Conservation (phyloP, 2,113 vertebrate species). For the Gavialis gangeticus region DNA sequence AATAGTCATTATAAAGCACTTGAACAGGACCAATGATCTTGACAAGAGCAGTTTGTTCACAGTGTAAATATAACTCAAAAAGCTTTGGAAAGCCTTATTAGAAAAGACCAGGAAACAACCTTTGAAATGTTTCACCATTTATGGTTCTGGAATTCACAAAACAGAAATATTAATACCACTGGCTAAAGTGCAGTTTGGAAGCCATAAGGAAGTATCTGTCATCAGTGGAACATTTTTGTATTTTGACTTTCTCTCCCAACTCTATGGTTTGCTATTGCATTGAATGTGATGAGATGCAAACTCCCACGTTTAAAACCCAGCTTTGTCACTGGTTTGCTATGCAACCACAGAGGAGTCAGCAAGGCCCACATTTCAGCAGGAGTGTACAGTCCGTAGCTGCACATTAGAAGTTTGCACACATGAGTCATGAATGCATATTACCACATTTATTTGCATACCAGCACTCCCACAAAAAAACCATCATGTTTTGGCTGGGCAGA, state of each 20-base stretch:
- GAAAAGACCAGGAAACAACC: slow-evolving; percentile 47
- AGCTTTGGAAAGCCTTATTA: slow-evolving; percentile 43
- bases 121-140: slow-evolving; percentile 48
- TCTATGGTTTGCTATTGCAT: background rate
- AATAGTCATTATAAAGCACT: background rate
- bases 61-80: background rate
- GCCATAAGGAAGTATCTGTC: slow-evolving; percentile 53
- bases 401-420: background rate
- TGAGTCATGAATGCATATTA: background rate
- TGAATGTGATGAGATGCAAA: background rate
- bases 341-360: background rate
- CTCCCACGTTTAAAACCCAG: background rate
- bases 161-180: slow-evolving; percentile 20
- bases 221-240: background rate
- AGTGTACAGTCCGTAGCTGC: background rate
- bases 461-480: too few species aligned
- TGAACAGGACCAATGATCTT: slow-evolving; percentile 24
- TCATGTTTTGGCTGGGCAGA: too few species aligned
- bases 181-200: background rate
- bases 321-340: background rate
- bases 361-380: background rate
- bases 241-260: background rate
- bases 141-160: slow-evolving; percentile 19
- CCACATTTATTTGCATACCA: too few species aligned
- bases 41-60: slow-evolving; percentile 6